Conservation (phyloP, 1,140 invertebrate species). For the Ctenoplectra terminalis region DNA sequence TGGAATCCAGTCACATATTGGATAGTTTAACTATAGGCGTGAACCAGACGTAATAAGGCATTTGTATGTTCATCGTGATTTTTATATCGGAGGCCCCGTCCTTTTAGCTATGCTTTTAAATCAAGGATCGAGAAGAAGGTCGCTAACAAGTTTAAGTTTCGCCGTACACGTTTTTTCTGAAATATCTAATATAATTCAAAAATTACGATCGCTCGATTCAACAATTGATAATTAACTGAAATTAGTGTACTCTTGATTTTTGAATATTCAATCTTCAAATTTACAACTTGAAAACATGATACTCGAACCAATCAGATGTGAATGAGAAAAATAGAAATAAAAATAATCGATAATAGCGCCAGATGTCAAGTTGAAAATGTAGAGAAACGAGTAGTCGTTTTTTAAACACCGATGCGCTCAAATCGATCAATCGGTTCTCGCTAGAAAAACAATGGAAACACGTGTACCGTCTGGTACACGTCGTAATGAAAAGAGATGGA, state of each 20-base stretch:
- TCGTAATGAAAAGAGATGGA: background rate
- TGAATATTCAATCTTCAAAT: background rate
- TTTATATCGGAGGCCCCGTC: constrained; percentile 11
- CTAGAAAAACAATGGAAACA: background rate
- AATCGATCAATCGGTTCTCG: background rate
- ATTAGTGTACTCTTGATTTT: background rate
- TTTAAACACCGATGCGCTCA: background rate
- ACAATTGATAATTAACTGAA: too few species aligned
- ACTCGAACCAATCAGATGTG: background rate
- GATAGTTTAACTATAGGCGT: too few species aligned
- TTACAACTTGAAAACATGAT: background rate
- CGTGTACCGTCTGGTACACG: background rate
- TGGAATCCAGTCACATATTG: background rate
- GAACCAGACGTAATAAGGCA: too few species aligned
- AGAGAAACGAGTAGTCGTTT: background rate
- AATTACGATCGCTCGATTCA: too few species aligned
- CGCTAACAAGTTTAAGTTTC: background rate
- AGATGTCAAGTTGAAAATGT: background rate
- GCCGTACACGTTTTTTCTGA: background rate
- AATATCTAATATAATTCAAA: background rate
- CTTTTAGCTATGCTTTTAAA: too few species aligned
- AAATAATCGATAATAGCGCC: background rate
- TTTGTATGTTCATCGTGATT: too few species aligned
- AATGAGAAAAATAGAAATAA: background rate
- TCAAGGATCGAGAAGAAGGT: constrained; percentile 2